phyloP scores from a whole-genome alignment of 2,113 vertebrate genomes.

The Vicugna pacos region DNA sequence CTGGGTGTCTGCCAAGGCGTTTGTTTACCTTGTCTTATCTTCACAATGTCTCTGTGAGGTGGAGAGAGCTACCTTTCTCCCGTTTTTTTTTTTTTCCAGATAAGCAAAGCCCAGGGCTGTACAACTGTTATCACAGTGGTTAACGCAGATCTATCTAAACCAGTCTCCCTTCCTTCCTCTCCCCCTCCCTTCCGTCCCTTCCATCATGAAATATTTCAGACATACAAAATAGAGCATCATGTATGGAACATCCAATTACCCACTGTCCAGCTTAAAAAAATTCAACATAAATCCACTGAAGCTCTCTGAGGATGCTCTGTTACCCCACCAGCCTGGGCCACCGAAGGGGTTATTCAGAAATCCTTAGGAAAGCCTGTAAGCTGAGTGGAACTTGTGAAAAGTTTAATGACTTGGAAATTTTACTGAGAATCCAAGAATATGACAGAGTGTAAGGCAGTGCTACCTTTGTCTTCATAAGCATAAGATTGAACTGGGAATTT shows the following conservation, averaged over 20 bases:
- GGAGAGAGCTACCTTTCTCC: neutral
- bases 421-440: slow-evolving; percentile 3
- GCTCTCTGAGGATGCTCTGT: neutral
- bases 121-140: neutral
- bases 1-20: neutral
- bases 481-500: neutral
- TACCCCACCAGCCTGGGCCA: neutral
- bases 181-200: neutral
- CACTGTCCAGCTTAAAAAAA: neutral
- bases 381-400: neutral
- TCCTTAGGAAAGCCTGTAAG: neutral
- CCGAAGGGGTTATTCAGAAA: neutral
- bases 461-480: neutral
- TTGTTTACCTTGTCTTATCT: neutral
- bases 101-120: neutral
- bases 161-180: neutral
- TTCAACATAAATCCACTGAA: neutral
- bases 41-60: neutral
- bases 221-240: neutral
- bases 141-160: neutral
- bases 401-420: slow-evolving; percentile 29
- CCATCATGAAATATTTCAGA: neutral
- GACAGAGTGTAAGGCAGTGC: neutral
- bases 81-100: neutral
- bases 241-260: neutral